These are phyloP conservation scores for Brachycybe producta DNA, from an alignment of 2,888 invertebrate genomes.

Conservation along the genomic window DNA sequence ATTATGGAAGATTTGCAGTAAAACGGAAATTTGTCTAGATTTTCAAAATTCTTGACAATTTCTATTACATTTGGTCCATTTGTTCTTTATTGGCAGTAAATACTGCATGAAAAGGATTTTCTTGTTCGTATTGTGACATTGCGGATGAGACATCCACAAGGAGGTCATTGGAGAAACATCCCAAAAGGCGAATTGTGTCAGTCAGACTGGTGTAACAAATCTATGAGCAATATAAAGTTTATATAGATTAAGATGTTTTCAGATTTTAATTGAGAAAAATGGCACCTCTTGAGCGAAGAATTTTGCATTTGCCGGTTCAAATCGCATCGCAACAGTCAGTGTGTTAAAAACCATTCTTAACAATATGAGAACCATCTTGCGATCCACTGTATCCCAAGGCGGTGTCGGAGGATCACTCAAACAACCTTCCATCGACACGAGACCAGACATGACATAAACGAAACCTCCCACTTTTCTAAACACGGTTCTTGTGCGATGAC, in stretches of 20 bases:
- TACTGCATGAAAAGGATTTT: slow-evolving; percentile 50
- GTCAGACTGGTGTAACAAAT: slow-evolving; percentile 87
- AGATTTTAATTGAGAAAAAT: not conserved
- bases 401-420: slow-evolving; percentile 43
- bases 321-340: slow-evolving; percentile 93
- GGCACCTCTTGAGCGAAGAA: slow-evolving; percentile 86
- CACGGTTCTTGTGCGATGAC: slow-evolving; percentile 88
- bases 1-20: not conserved
- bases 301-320: slow-evolving; percentile 97
- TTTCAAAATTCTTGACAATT: no score
- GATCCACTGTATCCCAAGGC: slow-evolving; percentile 38
- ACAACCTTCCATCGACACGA: slow-evolving; percentile 80
- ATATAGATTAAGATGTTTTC: not conserved
- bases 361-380: slow-evolving; percentile 55
- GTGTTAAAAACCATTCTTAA: slow-evolving; percentile 85
- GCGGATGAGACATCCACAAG: not conserved
- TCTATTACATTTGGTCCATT: not conserved
- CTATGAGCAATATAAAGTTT: slow-evolving; percentile 35
- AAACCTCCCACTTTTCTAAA: slow-evolving; percentile 98
- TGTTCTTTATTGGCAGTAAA: slow-evolving; percentile 64
- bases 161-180: slow-evolving; percentile 55
- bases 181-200: slow-evolving; percentile 78
- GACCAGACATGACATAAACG: slow-evolving; percentile 88
- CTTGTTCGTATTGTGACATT: slow-evolving; percentile 26
- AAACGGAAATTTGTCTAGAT: not conserved